phyloP scores from a whole-genome alignment of 2,888 invertebrate species.

The Caenorhabditis wallacei region DNA sequence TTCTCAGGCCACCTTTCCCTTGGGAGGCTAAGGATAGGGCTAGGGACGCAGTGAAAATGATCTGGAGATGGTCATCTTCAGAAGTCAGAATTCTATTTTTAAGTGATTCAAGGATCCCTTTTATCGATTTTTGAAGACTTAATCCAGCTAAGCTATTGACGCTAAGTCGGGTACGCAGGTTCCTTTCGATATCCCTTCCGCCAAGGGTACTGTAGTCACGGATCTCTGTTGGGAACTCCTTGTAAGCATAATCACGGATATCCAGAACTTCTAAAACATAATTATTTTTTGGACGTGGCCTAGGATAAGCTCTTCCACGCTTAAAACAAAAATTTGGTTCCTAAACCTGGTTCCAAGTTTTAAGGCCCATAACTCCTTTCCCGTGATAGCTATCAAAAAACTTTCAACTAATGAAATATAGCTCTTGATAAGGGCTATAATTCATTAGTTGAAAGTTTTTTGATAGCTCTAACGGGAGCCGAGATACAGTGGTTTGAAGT shows the following conservation, averaged over 20 bases:
- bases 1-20: conserved; percentile 85
- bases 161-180: conserved; percentile 17
- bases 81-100: background rate
- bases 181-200: conserved; percentile 12
- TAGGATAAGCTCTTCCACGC: too few species aligned
- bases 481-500: too few species aligned
- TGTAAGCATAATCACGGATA: conserved; percentile 3
- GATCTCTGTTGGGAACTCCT: background rate
- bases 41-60: conserved; percentile 40
- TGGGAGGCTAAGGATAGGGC: conserved; percentile 55
- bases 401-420: too few species aligned
- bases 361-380: too few species aligned
- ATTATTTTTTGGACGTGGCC: too few species aligned
- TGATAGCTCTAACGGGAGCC: too few species aligned
- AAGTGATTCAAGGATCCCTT: background rate
- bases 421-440: too few species aligned
- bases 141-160: background rate
- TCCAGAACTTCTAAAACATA: conserved; percentile 3
- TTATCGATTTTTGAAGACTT: background rate
- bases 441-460: too few species aligned
- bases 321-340: too few species aligned
- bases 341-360: too few species aligned
- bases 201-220: too few species aligned
- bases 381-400: too few species aligned
- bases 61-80: conserved; percentile 16